phyloP scores from a whole-genome alignment of 2,888 invertebrate species.

The Dysmachus trigonus region DNA sequence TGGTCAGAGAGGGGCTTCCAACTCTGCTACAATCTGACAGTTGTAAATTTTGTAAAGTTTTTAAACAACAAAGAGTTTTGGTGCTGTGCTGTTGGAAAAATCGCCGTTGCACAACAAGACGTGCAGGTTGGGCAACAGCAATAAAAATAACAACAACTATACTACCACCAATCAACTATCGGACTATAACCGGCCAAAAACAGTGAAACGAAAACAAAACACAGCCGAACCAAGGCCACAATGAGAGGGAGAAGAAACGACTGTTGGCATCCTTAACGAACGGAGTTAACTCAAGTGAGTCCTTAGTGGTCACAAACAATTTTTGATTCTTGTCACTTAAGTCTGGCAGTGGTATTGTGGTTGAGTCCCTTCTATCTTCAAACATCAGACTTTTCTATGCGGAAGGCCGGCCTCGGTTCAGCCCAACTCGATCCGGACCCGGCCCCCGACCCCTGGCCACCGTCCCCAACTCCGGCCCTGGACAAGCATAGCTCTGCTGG shows the following conservation, averaged over 20 bases:
- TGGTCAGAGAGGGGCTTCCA: not conserved
- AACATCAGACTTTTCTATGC: constrained; percentile 15
- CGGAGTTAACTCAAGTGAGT: constrained; percentile 45
- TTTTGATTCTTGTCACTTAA: constrained; percentile 47
- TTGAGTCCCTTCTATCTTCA: constrained; percentile 43
- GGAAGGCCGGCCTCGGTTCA: not conserved
- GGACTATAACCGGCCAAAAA: not conserved
- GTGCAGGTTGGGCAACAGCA: not conserved
- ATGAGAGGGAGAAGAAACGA: constrained; percentile 31
- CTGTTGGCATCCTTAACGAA: constrained; percentile 44
- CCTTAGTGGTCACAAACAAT: constrained; percentile 46
- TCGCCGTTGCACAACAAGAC: not conserved
- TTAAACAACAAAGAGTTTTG: constrained; percentile 19
- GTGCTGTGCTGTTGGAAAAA: not conserved
- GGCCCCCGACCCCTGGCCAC: too few relatives aligned
- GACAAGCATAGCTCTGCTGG: not conserved
- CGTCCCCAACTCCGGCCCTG: too few relatives aligned
- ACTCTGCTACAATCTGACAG: not conserved
- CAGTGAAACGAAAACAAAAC: constrained; percentile 30
- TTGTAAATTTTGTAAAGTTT: constrained; percentile 17
- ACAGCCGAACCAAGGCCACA: not conserved
- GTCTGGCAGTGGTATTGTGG: constrained; percentile 44
- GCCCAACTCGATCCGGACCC: too few relatives aligned
- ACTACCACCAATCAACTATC: constrained; percentile 26
- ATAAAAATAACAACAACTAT: not conserved